Conservation (phyloP, 2,797 vertebrate species). For the Schizopygopsis pylzovi region DNA sequence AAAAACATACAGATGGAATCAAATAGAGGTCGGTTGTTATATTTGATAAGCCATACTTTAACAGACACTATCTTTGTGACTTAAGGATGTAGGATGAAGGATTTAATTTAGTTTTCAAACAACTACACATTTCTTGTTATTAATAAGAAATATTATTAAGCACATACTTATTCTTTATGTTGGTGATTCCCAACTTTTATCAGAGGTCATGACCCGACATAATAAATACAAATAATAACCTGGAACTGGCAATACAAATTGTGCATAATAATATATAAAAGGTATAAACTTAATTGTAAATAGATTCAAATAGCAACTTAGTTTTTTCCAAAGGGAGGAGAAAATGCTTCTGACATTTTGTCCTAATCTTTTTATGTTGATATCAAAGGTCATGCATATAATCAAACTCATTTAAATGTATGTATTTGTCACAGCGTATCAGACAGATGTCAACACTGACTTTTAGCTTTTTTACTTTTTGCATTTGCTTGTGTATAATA, state of each 20-base stretch:
- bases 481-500: not conserved
- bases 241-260: not conserved
- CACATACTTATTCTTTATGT: not conserved
- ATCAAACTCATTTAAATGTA: too few relatives aligned
- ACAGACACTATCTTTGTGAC: not conserved
- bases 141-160: not conserved
- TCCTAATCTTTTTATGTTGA: too few relatives aligned
- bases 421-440: too few relatives aligned
- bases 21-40: not conserved
- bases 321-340: too few relatives aligned
- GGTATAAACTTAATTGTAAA: not conserved
- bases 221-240: not conserved
- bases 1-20: constrained; percentile 50
- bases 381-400: too few relatives aligned
- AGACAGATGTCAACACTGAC: too few relatives aligned
- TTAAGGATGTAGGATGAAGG: not conserved
- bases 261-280: not conserved
- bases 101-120: not conserved
- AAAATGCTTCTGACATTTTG: too few relatives aligned
- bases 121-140: not conserved
- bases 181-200: not conserved
- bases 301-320: too few relatives aligned
- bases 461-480: too few relatives aligned
- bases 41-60: not conserved
- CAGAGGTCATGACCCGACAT: not conserved